Base-by-base conservation (phyloP, 2,888 invertebrate genomes). In the Brassicogethes aeneus region DNA sequence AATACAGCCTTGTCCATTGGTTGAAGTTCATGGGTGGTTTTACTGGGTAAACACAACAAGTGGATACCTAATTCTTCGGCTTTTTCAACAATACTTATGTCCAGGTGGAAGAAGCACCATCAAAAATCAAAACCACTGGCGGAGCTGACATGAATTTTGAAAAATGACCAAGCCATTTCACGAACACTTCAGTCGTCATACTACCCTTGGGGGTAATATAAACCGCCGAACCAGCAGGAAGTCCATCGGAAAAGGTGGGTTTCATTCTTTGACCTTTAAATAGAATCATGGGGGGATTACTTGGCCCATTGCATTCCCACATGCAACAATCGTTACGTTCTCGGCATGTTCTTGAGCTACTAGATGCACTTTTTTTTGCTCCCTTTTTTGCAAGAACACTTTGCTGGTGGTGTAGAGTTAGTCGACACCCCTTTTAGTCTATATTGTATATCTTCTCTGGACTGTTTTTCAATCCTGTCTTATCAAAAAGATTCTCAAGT, bases 21-120 rank as follows among this genome's bases (percentile, higher is more conserved):
- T 41, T 62, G 62, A 1, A 62, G 43, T 37, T 61, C 58, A 42
- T 62, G 61, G 0, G 61, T 64, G 1, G 59, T 62, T 37, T 63
- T 64, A 36, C 55, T 56, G 2, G 61, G 62, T 16, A 65, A 42
- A 44, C 63, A 62, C 29, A 51, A 59, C 15, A 64, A 45, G 17
- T 45, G 46, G 30, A 61, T 57, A 15, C 48, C 49, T 32, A 45
- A 43, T 40, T 47, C 41, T 15, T 60, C 57, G 23, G 60, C 57
- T 15, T 42, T 52, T n/a, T 57, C 58, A 8, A 55, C 56, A 43
- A 62, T 59, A 14, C 41, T 47, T 17, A 44, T 35, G 43, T 59
- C 54, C 15, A 60, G 44, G 43, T 60, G 62, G 40, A 53, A 33
- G 52, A 42, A 17, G 59, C 57, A 34, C 53, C 56, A 49, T 60